Percentiles rank a stretch among this genome's conserved stretches.
These are phyloP conservation scores for Gryon sp. DNA, from an alignment of 1,140 invertebrate species.

Conservation along the genomic window DNA sequence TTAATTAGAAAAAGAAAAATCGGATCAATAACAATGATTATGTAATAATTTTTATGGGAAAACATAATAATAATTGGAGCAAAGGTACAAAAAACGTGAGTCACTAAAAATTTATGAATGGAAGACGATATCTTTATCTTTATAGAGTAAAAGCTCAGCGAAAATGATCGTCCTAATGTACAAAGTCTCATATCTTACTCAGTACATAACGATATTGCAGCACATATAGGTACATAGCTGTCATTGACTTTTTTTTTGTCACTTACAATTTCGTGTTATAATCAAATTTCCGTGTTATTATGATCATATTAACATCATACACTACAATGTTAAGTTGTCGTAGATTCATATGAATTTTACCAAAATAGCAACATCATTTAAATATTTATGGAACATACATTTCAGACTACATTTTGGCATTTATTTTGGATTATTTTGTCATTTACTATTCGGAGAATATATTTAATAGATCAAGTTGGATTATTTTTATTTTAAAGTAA, in stretches of 20 bases:
- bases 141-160: conserved; percentile 24
- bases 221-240: not conserved
- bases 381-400: no score
- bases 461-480: no score
- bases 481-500: no score
- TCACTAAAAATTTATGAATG: conserved; percentile 12
- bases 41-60: no score
- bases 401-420: no score
- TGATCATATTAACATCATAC: conserved; percentile 23
- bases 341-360: no score
- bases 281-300: not conserved
- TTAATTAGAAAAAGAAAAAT: not conserved
- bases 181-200: conserved; percentile 18
- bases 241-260: conserved; percentile 4
- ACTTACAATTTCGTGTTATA: not conserved
- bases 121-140: conserved; percentile 25
- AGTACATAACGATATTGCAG: conserved; percentile 10
- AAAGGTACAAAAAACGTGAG: conserved; percentile 7
- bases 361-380: no score
- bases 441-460: no score
- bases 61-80: conserved; percentile 25
- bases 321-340: no score
- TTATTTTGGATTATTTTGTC: no score
- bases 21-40: no score
- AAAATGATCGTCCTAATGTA: conserved; percentile 27